A percentile compares a stretch with the other conserved stretches of the same genome.
Conservation (phyloP, 2,113 vertebrate genomes). For the Cricetomys ansorgei region DNA sequence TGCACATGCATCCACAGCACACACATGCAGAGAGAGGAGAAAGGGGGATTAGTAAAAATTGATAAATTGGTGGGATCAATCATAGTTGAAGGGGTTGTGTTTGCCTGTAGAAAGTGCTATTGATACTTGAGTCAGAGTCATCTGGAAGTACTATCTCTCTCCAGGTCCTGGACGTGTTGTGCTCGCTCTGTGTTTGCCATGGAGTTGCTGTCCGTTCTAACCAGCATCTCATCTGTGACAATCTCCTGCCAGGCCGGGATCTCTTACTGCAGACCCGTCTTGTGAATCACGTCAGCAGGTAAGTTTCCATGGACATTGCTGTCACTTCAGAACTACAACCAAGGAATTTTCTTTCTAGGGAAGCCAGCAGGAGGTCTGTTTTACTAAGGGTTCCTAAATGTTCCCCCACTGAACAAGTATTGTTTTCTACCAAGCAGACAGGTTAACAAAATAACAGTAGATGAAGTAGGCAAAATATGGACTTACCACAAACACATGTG, state of each 20-base stretch:
- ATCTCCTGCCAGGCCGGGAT: slow-evolving; percentile 96
- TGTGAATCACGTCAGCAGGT: slow-evolving; percentile 98
- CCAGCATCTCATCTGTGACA: slow-evolving; percentile 98
- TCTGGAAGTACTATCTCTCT: not conserved
- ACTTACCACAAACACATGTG: not conserved
- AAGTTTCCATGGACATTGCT: not conserved
- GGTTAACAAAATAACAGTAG: not conserved
- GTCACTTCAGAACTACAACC: not conserved
- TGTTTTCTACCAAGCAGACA: not conserved
- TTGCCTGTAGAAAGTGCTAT: not conserved
- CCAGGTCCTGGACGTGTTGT: slow-evolving; percentile 96
- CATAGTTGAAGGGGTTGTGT: not conserved
- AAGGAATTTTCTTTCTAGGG: fast-evolving
- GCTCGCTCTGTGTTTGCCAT: slow-evolving; percentile 97
- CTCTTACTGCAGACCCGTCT: slow-evolving; percentile 95
- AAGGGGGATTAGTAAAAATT: not conserved
- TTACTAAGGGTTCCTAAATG: not conserved
- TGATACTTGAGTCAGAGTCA: too few species aligned
- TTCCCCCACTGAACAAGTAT: not conserved
- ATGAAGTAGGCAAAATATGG: not conserved
- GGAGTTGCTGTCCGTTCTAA: slow-evolving; percentile 97
- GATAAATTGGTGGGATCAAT: not conserved
- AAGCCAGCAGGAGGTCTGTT: fast-evolving
- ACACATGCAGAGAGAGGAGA: not conserved
- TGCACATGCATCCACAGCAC: not conserved